Percentiles rank a stretch among this genome's conserved stretches.
Conservation (phyloP, 2,888 invertebrate genomes). For the Spatulosminthurus flaviceps region DNA sequence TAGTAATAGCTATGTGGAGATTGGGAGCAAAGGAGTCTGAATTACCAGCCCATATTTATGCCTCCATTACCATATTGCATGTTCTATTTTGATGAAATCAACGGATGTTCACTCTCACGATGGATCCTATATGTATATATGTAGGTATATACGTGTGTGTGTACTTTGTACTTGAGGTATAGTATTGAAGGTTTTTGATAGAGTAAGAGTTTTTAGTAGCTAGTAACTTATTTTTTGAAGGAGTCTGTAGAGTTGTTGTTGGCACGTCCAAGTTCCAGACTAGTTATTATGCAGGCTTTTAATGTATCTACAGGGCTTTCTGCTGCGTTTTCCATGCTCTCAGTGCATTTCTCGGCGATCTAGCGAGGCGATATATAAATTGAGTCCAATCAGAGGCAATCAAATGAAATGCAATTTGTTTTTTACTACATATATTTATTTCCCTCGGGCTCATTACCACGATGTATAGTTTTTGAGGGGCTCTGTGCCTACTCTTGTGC, state of each 20-base stretch:
- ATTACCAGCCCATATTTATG: conserved; percentile 10
- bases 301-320: not conserved
- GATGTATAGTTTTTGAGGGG: too few relatives aligned
- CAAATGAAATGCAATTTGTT: conserved; percentile 13
- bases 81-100: conserved; percentile 39
- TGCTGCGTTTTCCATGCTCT: not conserved
- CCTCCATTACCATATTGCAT: conserved; percentile 33
- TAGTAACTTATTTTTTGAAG: too few relatives aligned
- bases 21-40: not conserved
- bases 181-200: too few relatives aligned
- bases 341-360: not conserved
- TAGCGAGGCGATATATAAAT: conserved; percentile 11
- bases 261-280: not conserved
- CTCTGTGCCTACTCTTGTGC: too few relatives aligned
- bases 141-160: too few relatives aligned
- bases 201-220: too few relatives aligned
- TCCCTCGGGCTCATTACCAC: not conserved
- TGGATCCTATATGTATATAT: not conserved
- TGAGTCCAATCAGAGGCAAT: conserved; percentile 12
- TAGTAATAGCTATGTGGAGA: not conserved
- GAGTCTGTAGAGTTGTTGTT: not conserved
- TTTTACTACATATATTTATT: not conserved
- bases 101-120: conserved; percentile 35
- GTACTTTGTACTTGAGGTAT: too few relatives aligned
- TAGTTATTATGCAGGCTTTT: not conserved